Evolutionary conservation across 2,888 invertebrate species (phyloP), one percentile per base, ranked within the genome.

Genomic region (Nomada fucata): DNA sequence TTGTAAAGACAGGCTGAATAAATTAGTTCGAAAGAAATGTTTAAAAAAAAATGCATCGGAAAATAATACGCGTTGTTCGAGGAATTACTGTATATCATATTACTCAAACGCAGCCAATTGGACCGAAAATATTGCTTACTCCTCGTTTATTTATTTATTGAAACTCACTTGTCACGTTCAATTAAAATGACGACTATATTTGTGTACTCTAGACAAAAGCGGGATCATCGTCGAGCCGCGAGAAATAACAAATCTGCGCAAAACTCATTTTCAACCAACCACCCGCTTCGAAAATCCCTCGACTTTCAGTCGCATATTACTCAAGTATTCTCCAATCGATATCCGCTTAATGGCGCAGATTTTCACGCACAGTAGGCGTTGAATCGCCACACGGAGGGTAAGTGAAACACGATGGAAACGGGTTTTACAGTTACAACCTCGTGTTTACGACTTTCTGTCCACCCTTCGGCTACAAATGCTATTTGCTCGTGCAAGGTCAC

Each of bases 371-470:
- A 74, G 11, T 69, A 53, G 61, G 69, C 57, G 76, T 68, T 72
- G 65, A 82, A 71, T 69, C 61, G 69, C 7, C 50, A 29, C n/a
- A 73, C 61, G 65, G 75, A 76, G 76, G 50, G 74, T 70, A 77
- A 86, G 75, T 77, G 79, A 83, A 79, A 81, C 76, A 76, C 76
- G 79, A 88, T 88, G 86, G 87, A 89, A 89, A 91, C 90, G 87
- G 90, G 90, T 91, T 92, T 92, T 92, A 92, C 92, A 91, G 92
- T 92, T 92, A 91, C 90, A 91, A 84, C 71, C 55, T 59, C 63
- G 85, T 89, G 90, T 92, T 92, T 91, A 92, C 91, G 92, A 92
- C 88, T 82, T 44, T 11, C 61, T 47, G 50, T 36, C 20, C 73
- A 76, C 76, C 47, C 64, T 82, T 82, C 72, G 84, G 82, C 82